Base-by-base conservation (phyloP, 2,797 vertebrate genomes). In the Lithobates sylvaticus region DNA sequence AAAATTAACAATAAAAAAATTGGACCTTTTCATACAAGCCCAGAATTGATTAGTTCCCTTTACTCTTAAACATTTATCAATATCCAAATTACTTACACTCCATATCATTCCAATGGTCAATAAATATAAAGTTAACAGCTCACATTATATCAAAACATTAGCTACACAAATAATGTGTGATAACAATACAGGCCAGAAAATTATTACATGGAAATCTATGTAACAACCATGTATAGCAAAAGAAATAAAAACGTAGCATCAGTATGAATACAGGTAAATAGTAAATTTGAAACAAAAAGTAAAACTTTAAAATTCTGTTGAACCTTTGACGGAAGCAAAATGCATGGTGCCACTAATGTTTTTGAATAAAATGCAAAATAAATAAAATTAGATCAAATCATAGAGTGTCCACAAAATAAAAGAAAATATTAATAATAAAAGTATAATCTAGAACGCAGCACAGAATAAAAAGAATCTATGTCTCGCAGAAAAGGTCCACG, bases 31-130 rank as follows among this genome's bases (percentile, higher is more conserved):
- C 70, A 23, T 78, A 44, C 12, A 61, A 74, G 44, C 44, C 47
- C 72, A 27, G 26, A 42, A 26, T 39, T 50, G 29, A 72, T 74
- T 58, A 80, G n/a, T 87, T 84, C 81, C 81, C 76, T 84, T 87
- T 87, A 44, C 54, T 78, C 34, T 86, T 72, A 21, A 83, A 42
- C 67, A 42, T 54, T 87, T 54, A 80, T 68, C 76, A 64, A 83
- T 74, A 42, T 76, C 67, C 27, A 61, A 79, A 79, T 61, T 42
- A 79, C 80, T 54, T 80, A 80, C 64, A 64, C 72, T 27, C 70
- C 64, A 70, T 76, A 80, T 80, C 86, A 87, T 84, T 87, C 81
- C 67, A 84, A 70, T 80, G 81, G 86, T 87, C 86, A 87, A 87
- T 87, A 87, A 87, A 87, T 87, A 87, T 83, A 75, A 71, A 75